Percentiles rank a stretch among this genome's conserved stretches.
Evolutionary conservation across 2,113 vertebrate species (phyloP).

Genomic region (Empidonax alnorum): DNA sequence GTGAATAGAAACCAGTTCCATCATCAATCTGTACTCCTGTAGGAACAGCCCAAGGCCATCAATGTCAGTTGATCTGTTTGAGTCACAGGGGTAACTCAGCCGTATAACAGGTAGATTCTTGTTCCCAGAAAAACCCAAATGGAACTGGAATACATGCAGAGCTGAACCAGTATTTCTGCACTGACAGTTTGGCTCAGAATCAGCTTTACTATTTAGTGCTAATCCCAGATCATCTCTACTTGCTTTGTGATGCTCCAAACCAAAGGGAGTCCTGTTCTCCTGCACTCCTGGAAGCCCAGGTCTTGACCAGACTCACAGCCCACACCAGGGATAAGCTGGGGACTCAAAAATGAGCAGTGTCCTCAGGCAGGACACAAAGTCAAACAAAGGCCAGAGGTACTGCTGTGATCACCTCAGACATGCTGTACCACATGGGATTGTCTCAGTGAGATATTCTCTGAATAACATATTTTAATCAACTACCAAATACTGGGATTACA

Average conservation of each 20-base stretch:
- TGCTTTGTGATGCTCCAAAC: background rate
- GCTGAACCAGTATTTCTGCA: slow-evolving; percentile 20
- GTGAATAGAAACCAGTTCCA: background rate
- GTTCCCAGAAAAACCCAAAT: background rate
- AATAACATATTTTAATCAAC: background rate
- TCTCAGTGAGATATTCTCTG: background rate
- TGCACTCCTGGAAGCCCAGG: background rate
- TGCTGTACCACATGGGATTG: background rate
- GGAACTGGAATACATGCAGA: background rate
- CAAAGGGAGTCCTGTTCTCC: background rate
- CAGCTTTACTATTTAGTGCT: background rate
- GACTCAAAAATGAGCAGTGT: background rate
- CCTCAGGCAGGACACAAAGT: background rate
- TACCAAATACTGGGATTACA: background rate
- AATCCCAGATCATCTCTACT: background rate
- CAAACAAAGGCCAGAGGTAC: background rate
- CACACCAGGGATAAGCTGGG: background rate
- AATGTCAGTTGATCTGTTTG: background rate
- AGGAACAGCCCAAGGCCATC: background rate
- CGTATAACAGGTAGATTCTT: background rate
- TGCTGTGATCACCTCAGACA: background rate
- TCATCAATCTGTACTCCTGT: background rate
- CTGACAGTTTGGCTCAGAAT: slow-evolving; percentile 15
- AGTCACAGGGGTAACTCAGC: background rate
- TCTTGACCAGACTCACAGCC: background rate